phyloP scores from a whole-genome alignment of 2,113 vertebrate genomes.

The Campylorhamphus procurvoides region DNA sequence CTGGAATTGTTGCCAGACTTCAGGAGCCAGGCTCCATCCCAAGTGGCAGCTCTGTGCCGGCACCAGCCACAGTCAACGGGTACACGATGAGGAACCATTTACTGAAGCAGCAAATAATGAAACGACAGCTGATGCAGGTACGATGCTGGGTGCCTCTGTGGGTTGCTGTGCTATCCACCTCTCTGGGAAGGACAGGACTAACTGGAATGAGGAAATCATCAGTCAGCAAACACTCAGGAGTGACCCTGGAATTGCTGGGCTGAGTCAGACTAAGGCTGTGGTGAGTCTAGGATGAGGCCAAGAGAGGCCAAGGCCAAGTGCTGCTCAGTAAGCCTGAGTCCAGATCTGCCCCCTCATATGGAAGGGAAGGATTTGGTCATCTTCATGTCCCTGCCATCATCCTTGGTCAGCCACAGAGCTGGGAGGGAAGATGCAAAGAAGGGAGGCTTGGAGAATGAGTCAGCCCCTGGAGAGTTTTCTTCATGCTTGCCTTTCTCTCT shows the following conservation, averaged over 20 bases:
- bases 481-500: neutral
- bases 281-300: neutral
- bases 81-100: slow-evolving; percentile 75
- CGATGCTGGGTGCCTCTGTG: neutral
- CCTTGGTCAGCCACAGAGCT: neutral
- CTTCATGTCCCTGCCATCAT: neutral
- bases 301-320: neutral
- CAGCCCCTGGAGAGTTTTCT: neutral
- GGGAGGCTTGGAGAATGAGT: neutral
- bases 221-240: slow-evolving; percentile 5
- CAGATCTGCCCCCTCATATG: neutral
- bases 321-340: neutral
- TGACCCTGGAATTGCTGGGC: neutral
- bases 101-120: slow-evolving; percentile 79
- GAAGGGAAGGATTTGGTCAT: slow-evolving; percentile 14
- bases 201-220: slow-evolving; percentile 6
- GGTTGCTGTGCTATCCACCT: neutral
- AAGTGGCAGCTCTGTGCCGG: slow-evolving; percentile 30
- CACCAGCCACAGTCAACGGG: slow-evolving; percentile 60
- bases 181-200: neutral
- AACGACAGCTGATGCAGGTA: slow-evolving; percentile 69
- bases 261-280: slow-evolving; percentile 26
- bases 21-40: slow-evolving; percentile 73
- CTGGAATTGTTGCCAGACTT: slow-evolving; percentile 76
- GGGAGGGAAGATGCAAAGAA: neutral